Evolutionary conservation across 2,113 vertebrate genomes (phyloP).

Genomic region (Pycnonotus jocosus): DNA sequence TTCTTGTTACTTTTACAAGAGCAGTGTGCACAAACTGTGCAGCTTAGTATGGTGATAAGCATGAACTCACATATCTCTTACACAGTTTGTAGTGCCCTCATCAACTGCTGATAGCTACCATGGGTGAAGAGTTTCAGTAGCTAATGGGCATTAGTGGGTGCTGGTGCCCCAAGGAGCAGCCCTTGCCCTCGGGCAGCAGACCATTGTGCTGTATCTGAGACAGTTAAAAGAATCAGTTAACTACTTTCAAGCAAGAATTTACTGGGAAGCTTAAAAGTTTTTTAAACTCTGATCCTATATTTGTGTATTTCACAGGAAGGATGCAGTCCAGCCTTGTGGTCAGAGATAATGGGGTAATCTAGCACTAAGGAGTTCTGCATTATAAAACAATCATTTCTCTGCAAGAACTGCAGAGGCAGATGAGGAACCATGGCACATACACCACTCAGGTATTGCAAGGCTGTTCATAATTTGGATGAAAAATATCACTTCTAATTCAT

Average conservation of each 20-base stretch:
- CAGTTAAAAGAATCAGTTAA: neutral
- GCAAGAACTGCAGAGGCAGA: neutral
- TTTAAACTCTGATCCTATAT: neutral
- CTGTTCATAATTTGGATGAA: neutral
- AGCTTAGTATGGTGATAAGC: neutral
- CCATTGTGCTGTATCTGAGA: neutral
- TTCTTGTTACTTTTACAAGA: neutral
- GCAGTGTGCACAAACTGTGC: neutral
- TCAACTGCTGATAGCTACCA: neutral
- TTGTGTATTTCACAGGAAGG: neutral
- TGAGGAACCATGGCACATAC: neutral
- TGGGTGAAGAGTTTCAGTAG: rapidly evolving
- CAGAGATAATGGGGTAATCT: neutral
- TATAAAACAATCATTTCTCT: neutral
- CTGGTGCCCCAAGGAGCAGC: neutral
- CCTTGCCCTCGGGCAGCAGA: rapidly evolving
- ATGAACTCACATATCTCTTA: neutral
- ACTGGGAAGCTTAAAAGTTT: neutral
- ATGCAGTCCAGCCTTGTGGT: neutral
- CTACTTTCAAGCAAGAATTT: neutral
- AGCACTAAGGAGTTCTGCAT: neutral
- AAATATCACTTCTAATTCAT: neutral
- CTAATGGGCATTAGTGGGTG: neutral
- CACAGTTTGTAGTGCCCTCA: neutral
- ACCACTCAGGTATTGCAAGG: neutral